Conservation (phyloP, 2,888 invertebrate species). For the Apodemia duryi region DNA sequence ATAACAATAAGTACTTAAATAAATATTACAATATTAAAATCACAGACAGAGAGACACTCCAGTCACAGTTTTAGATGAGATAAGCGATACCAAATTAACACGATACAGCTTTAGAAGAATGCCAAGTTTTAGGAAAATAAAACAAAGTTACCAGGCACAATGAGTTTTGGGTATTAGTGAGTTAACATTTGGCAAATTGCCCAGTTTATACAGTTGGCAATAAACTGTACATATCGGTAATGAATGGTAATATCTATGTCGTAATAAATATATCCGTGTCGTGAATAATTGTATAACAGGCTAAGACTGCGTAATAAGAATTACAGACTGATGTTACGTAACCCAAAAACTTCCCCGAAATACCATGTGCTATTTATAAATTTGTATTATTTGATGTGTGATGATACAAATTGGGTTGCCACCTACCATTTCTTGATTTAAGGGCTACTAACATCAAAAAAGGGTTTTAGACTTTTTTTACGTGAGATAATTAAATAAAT, state of each 20-base stretch:
- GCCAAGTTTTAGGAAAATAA: conserved; percentile 11
- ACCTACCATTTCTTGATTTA: no score
- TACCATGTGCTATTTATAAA: not conserved
- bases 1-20: no score
- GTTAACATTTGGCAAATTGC: conserved; percentile 7
- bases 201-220: conserved; percentile 8
- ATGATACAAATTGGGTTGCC: no score
- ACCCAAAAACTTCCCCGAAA: not conserved
- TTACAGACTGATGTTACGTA: not conserved
- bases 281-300: not conserved
- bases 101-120: not conserved
- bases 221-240: conserved; percentile 14
- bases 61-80: no score
- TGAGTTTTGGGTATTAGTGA: conserved; percentile 15
- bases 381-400: no score
- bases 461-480: no score
- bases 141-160: conserved; percentile 11
- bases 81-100: not conserved
- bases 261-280: conserved; percentile 7
- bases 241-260: conserved; percentile 14
- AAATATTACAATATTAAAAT: no score
- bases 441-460: no score
- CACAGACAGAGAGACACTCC: no score
- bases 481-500: no score
- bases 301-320: not conserved